Base-by-base conservation (phyloP, 64 coral and sea anemone species). In the Trachythela sp. region DNA sequence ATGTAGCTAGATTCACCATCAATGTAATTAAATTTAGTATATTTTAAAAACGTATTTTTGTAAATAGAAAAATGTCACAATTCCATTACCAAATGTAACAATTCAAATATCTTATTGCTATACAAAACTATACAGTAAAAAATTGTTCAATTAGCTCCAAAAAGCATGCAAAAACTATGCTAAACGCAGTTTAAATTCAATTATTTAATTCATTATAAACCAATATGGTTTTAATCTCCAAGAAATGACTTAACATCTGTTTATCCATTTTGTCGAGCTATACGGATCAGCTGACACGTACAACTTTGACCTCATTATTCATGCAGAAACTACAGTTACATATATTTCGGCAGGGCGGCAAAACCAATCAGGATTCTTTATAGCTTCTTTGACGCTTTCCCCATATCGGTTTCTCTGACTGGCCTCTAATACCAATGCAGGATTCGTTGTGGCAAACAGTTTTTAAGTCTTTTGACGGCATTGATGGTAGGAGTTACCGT, bases 271-370 rank as follows among this genome's bases (percentile, higher is more conserved):
- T 92, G 90, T 24, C 90, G 75, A 30, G 96, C 96, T 17, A 99
- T 34, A 36, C 94, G 90, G 10, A 99, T 99, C 54, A 99, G 83
- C 29, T 95, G 94, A 11, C 96, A 93, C 3, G 96, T 99, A 39
- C 93, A 94, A 9, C 93, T 83, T 48, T 89, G 87, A 33, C 96
- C 96, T 83, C 96, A 52, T 99, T 99, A 84, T 92, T 92, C 96
- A 99, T 99, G 36, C 96, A 99, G 51, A 99, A 99, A 87, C 96
- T 99, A 48, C 96, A 99, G 45, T 99, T 99, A 39, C 96, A 99
- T 29, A 99, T 99, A 32, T 89, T 93, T 89, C 96, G 60, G 70
- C 96, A 99, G 0, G 96, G 91, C 2, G 96, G 96, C 96, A 99
- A 31, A 87, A 15, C 96, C 96, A 99, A 11, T 86, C 33, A 0